Evolutionary conservation across 2,113 vertebrate genomes (phyloP).

Genomic region (Callopanchax toddi): DNA sequence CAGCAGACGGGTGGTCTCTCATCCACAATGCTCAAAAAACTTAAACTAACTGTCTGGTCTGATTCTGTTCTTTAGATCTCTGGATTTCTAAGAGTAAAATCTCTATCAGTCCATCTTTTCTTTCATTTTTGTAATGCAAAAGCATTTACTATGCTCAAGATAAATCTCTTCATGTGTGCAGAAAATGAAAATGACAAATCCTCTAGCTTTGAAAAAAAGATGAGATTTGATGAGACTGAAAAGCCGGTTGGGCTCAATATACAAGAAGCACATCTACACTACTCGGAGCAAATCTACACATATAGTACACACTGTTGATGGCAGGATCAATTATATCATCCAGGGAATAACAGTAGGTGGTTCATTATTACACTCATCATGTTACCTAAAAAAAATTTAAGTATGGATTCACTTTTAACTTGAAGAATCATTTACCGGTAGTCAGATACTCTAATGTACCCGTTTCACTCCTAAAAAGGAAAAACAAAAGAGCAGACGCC

Average conservation of each 20-base stretch:
- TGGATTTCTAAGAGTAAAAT: no score
- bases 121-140: background rate
- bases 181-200: background rate
- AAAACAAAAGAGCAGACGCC: constrained; percentile 22
- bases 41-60: no score
- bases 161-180: background rate
- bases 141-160: background rate
- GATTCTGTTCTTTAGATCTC: no score
- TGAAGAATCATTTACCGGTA: constrained; percentile 53
- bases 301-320: constrained; percentile 1
- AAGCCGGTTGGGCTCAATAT: background rate
- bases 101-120: no score
- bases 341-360: background rate
- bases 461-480: constrained; percentile 17
- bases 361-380: constrained; percentile 5
- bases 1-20: no score
- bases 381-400: constrained; percentile 33
- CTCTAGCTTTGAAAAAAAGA: background rate
- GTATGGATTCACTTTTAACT: constrained; percentile 30
- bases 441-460: constrained; percentile 18
- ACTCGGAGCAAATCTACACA: background rate
- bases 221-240: background rate
- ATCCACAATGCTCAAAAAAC: no score
- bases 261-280: background rate
- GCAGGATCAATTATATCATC: constrained; percentile 7